Percentiles rank a stretch among this genome's conserved stretches.
Conservation (phyloP, 2,888 invertebrate genomes). For the Lepidochitona cinerea region DNA sequence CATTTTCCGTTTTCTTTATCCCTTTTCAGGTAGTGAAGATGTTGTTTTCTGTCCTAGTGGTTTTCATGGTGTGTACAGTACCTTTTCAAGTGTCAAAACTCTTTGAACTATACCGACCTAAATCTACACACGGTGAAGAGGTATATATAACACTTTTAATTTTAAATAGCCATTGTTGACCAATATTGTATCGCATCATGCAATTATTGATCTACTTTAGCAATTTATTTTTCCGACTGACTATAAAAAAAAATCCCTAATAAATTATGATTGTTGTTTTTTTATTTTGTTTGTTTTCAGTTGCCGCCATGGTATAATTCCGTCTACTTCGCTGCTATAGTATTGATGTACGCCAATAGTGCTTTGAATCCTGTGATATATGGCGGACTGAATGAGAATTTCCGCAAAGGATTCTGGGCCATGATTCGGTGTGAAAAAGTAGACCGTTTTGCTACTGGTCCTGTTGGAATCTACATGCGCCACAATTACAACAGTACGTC, state of each 20-base stretch:
- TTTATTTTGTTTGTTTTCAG: constrained; percentile 39
- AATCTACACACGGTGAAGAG: not conserved
- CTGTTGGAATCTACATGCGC: not conserved
- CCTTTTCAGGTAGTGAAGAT: constrained; percentile 53
- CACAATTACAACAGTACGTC: not conserved
- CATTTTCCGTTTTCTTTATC: no score
- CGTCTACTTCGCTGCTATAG: constrained; percentile 52
- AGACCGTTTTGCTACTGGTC: not conserved
- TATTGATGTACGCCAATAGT: constrained; percentile 57
- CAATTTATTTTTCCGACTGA: no score
- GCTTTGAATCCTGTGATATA: constrained; percentile 59
- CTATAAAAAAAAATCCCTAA: no score
- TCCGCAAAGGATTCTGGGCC: constrained; percentile 45
- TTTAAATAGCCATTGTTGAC: no score
- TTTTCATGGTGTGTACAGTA: constrained; percentile 56
- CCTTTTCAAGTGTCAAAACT: constrained; percentile 58
- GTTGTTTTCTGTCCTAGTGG: constrained; percentile 53
- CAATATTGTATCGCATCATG: no score
- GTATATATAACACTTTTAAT: not conserved
- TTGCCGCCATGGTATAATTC: constrained; percentile 52
- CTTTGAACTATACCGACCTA: constrained; percentile 48
- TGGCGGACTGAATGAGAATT: constrained; percentile 58
- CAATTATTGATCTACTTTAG: no score
- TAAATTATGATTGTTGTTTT: no score
- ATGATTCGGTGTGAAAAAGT: not conserved